Base-by-base conservation (phyloP, 1,140 invertebrate species). In the Tribolium madens region DNA sequence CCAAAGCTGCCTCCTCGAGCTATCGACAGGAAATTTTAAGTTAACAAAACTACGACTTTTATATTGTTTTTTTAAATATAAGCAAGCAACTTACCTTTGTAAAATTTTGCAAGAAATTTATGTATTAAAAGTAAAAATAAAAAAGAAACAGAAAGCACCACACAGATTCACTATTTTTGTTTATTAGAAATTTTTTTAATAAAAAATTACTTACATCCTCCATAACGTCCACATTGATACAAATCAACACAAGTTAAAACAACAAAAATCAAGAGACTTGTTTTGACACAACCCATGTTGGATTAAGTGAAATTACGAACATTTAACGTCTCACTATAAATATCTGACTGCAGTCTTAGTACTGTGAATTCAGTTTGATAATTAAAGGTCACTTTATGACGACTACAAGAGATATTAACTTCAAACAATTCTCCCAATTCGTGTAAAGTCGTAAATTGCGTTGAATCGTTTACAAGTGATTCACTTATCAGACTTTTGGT, bases 171-270 rank as follows among this genome's bases (percentile, higher is more conserved):
- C n/a, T 42, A 4, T 42, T 42, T 42, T 42, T 4, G 0, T 1
- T 26, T 26, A 26, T 42, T 42, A 3, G 36, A 42, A 42, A 36
- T 2, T 50, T 50, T 14, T 5, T 50, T 1, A 10, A 14, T 18
- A 21, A 10, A 21, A 21, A 18, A 15, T 5, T 71, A 71, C 69
- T 71, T 48, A 71, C 69, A 10, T 13, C 70, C 70, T 3, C 70
- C 70, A 13, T 26, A 52, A 0, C 70, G 46, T 6, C 70, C 70
- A 72, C 70, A 48, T 52, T 72, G 9, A 13, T 52, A 31, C 0
- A 72, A 13, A 12, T 33, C 70, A 4, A 72, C 2, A 10, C 50
- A 72, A 1, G 50, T 72, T 10, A 72, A 52, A 52, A 50, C n/a
- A 21, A 52, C 18, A 17, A 50, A 26, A 12, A 72, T 4, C 12